These are phyloP conservation scores for Thrips palmi DNA, from an alignment of 1,140 invertebrate species.

Conservation along the genomic window DNA sequence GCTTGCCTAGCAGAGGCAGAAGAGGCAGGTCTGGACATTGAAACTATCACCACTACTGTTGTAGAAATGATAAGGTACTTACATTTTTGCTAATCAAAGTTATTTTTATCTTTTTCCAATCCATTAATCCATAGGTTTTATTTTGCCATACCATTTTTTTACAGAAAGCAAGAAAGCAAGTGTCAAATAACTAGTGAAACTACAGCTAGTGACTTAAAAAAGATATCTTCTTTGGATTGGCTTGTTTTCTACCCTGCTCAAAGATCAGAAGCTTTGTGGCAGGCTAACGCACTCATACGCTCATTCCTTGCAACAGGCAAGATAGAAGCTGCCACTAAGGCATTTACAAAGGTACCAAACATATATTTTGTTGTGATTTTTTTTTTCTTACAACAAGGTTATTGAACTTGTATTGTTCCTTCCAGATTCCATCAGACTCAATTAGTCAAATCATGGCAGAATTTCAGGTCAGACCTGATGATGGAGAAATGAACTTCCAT, in stretches of 20 bases:
- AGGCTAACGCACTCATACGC: conserved; percentile 78
- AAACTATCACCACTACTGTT: conserved; percentile 59
- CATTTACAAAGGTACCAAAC: conserved; percentile 39
- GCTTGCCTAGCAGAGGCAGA: conserved; percentile 44
- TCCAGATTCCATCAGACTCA: conserved; percentile 36
- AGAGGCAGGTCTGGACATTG: conserved; percentile 61
- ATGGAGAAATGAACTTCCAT: conserved; percentile 25
- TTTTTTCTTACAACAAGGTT: conserved; percentile 6
- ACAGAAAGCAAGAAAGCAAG: conserved; percentile 3
- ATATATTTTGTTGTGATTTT: conserved; percentile 3
- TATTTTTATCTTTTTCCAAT: conserved; percentile 2
- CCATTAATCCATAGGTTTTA: background rate
- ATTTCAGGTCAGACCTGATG: conserved; percentile 31
- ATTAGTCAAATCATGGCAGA: conserved; percentile 35
- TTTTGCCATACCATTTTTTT: conserved; percentile 2
- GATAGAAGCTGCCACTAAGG: conserved; percentile 44
- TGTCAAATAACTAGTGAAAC: conserved; percentile 21
- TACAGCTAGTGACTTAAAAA: conserved; percentile 40
- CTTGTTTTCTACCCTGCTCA: conserved; percentile 61
- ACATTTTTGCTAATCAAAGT: background rate
- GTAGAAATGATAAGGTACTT: conserved; percentile 52
- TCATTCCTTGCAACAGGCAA: conserved; percentile 50
- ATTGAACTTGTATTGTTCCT: conserved; percentile 12
- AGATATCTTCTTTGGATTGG: conserved; percentile 79
- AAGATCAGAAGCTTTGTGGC: conserved; percentile 57